Evolutionary conservation across 2,113 vertebrate genomes (phyloP).

Genomic region (Eonycteris spelaea): DNA sequence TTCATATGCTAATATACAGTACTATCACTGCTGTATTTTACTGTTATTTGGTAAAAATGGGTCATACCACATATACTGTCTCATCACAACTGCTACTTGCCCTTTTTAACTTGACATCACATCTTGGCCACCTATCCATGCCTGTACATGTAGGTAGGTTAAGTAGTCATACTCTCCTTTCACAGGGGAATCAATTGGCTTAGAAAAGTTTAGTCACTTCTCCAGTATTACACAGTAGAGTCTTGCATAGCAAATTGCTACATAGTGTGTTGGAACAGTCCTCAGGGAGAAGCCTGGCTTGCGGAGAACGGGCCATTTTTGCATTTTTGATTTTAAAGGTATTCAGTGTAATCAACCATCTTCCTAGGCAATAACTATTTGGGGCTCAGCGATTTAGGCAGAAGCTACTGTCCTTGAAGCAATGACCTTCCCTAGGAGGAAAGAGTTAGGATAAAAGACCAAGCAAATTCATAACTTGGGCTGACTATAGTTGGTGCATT

Average conservation of each 20-base stretch:
- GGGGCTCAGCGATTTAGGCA: background rate
- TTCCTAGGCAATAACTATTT: constrained; percentile 47
- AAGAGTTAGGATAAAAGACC: background rate
- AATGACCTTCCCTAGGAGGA: background rate
- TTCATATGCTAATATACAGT: background rate
- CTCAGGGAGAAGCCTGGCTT: background rate
- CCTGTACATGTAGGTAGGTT: background rate
- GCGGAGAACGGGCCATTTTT: background rate
- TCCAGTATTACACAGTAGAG: background rate
- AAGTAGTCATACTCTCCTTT: background rate
- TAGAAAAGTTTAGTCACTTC: background rate
- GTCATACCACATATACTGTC: background rate
- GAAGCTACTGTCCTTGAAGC: background rate
- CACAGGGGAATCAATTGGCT: background rate
- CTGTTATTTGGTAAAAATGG: background rate
- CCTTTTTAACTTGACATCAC: background rate
- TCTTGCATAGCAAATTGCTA: background rate
- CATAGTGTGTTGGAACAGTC: background rate
- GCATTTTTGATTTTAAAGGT: constrained; percentile 36
- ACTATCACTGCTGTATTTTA: background rate
- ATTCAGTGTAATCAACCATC: background rate
- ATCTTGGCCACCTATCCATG: background rate
- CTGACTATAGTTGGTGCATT: background rate
- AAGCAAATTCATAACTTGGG: background rate
- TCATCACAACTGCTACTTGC: background rate